Evolutionary conservation across 2,888 invertebrate species (phyloP).

Genomic region (Drosophila multiciliata): DNA sequence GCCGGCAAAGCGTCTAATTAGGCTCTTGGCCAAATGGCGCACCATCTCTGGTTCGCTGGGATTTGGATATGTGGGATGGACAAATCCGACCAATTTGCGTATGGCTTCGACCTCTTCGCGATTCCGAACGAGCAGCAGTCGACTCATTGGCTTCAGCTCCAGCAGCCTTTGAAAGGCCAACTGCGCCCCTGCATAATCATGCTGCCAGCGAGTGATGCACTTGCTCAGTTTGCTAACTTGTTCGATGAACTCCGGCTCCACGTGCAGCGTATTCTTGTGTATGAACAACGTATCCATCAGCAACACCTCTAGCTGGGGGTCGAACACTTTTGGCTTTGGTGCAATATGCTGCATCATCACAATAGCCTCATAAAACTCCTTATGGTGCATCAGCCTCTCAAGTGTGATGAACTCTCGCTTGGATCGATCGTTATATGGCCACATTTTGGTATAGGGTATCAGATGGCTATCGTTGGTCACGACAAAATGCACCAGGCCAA

Average conservation of each 20-base stretch:
- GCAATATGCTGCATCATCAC: neutral
- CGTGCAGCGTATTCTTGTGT: neutral
- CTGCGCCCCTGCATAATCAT: constrained; percentile 13
- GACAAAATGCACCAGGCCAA: constrained; percentile 24
- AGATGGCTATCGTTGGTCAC: constrained; percentile 11
- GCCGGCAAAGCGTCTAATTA: constrained; percentile 14
- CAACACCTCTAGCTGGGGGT: neutral
- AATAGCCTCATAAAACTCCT: constrained; percentile 32
- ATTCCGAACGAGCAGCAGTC: constrained; percentile 41
- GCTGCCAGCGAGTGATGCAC: neutral
- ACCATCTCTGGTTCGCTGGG: neutral
- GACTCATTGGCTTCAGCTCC: constrained; percentile 7
- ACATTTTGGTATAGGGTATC: constrained; percentile 29
- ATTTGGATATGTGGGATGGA: neutral
- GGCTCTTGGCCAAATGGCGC: neutral
- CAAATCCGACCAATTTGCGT: constrained; percentile 9
- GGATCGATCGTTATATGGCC: constrained; percentile 25
- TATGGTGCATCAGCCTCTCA: neutral
- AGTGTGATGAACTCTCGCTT: constrained; percentile 31
- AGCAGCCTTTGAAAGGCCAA: constrained; percentile 37
- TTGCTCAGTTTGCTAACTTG: constrained; percentile 26
- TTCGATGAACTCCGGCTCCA: constrained; percentile 27
- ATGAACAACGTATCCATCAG: constrained; percentile 9
- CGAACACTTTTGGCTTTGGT: neutral
- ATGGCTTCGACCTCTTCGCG: constrained; percentile 23